Base-by-base conservation (phyloP, 2,797 vertebrate species). In the Pitangus sulphuratus region DNA sequence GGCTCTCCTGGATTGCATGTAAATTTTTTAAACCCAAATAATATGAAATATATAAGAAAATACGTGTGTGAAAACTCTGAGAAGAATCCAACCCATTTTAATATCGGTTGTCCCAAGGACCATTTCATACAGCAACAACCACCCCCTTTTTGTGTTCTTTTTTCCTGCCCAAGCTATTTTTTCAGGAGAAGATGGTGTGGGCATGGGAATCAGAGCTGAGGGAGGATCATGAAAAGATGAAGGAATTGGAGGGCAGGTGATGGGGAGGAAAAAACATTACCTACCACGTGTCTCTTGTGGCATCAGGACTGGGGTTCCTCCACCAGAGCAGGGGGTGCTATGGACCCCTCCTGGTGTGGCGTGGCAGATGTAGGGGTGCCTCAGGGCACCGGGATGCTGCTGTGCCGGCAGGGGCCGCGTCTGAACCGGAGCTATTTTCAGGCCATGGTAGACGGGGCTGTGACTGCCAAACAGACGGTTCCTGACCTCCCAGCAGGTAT, bases 401-500 rank as follows among this genome's bases (percentile, higher is more conserved):
- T 66, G 51, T 28, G 53, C 39, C 18, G 4, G 66, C 72, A 76
- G 54, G 37, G 54, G 40, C 76, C 53, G 54, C 4, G 0, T 30
- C 53, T 66, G 77, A 58, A 76, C 37, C 12, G 17, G 37, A n/a
- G 56, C 68, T 77, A 3, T 84, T 91, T 76, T 53, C 8, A 3
- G 15, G 31, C 37, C 69, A 42, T 9, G 2, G 50, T 20, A 75
- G 54, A 24, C 2, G 0, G 65, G 54, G 39, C 77, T 90, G 51
- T 22, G 56, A 8, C 75, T 84, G 71, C 60, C 45, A 37, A 78
- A 24, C 47, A 72, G 71, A 68, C 22, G 2, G 19, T 15, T 93
- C 47, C 57, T 89, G 84, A 54, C 75, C 82, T 95, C 50, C 35
- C 87, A 76, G 89, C 90, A 88, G 85, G 37, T 60, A 45, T 79